These are phyloP conservation scores for Bombus pyrosoma DNA, from an alignment of 1,140 invertebrate genomes.

Conservation along the genomic window DNA sequence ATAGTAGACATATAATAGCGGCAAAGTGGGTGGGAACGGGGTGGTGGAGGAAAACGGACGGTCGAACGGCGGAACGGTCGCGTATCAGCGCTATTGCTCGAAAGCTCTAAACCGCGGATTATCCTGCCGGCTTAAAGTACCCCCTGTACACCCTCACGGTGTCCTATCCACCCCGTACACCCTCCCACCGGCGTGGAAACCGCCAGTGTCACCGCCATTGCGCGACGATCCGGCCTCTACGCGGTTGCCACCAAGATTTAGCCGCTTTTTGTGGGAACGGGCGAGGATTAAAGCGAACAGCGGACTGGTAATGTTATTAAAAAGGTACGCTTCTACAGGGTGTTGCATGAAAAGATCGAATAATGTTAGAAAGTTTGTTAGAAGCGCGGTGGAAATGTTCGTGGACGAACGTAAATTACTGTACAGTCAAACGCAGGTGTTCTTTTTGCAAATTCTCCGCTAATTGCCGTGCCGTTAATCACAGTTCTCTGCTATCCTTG, in stretches of 20 bases:
- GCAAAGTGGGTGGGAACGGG: not conserved
- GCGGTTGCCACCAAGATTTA: conserved; percentile 21
- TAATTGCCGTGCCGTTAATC: no score
- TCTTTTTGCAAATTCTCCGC: no score
- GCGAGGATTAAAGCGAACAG: conserved; percentile 61
- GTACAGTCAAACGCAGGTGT: no score
- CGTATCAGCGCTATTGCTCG: conserved; percentile 64
- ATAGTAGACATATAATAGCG: not conserved
- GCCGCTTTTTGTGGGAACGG: conserved; percentile 29
- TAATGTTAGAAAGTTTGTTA: no score
- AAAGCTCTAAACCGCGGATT: conserved; percentile 72
- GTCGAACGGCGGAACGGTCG: conserved; percentile 15
- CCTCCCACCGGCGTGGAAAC: no score
- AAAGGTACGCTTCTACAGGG: conserved; percentile 24
- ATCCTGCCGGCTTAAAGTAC: conserved; percentile 67
- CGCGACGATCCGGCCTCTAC: conserved; percentile 26
- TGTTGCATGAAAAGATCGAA: not conserved
- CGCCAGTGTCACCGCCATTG: conserved; percentile 7
- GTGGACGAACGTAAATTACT: not conserved
- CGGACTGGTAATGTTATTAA: conserved; percentile 77
- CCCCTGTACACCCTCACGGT: not conserved
- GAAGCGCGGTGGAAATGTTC: not conserved
- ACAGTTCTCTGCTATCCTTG: no score
- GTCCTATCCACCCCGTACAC: not conserved
- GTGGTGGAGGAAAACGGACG: not conserved